These are phyloP conservation scores for Diarsia mendica DNA, from an alignment of 2,888 invertebrate species.

Conservation along the genomic window DNA sequence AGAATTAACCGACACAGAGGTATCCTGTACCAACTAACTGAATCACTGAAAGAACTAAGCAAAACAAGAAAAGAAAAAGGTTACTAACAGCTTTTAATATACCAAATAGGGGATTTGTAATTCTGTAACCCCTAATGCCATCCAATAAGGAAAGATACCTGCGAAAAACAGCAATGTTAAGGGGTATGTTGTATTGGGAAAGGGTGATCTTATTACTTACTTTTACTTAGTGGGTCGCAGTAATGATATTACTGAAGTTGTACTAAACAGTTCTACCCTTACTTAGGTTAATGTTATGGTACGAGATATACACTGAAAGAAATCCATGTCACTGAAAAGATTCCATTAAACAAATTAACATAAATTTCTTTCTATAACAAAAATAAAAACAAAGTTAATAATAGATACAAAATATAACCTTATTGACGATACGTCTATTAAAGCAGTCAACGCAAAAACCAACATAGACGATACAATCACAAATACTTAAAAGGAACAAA, in stretches of 20 bases:
- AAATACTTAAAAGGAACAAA: slow-evolving; percentile 30
- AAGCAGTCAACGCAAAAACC: slow-evolving; percentile 1
- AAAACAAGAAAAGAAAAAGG: slow-evolving; percentile 39
- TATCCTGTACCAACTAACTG: slow-evolving; percentile 6
- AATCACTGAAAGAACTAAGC: slow-evolving; percentile 20
- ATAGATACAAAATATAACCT: not conserved
- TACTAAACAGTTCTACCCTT: slow-evolving; percentile 59
- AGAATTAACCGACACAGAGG: not conserved
- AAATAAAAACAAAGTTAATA: not conserved
- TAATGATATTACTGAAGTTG: slow-evolving; percentile 80
- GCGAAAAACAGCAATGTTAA: slow-evolving; percentile 74
- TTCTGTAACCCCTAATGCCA: slow-evolving; percentile 57
- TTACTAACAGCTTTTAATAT: slow-evolving; percentile 43
- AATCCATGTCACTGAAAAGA: slow-evolving; percentile 27
- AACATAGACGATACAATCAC: not conserved
- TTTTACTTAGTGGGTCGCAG: slow-evolving; percentile 76
- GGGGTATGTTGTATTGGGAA: slow-evolving; percentile 73
- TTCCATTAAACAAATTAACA: slow-evolving; percentile 16
- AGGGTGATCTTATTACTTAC: slow-evolving; percentile 77
- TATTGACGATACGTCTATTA: not conserved
- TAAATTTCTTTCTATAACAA: not conserved
- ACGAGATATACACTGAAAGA: slow-evolving; percentile 51
- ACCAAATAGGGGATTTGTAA: slow-evolving; percentile 51
- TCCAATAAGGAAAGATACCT: slow-evolving; percentile 64
- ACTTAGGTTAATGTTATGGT: slow-evolving; percentile 69